Evolutionary conservation across 1,140 invertebrate genomes (phyloP).

Genomic region (Diorhabda sublineata): DNA sequence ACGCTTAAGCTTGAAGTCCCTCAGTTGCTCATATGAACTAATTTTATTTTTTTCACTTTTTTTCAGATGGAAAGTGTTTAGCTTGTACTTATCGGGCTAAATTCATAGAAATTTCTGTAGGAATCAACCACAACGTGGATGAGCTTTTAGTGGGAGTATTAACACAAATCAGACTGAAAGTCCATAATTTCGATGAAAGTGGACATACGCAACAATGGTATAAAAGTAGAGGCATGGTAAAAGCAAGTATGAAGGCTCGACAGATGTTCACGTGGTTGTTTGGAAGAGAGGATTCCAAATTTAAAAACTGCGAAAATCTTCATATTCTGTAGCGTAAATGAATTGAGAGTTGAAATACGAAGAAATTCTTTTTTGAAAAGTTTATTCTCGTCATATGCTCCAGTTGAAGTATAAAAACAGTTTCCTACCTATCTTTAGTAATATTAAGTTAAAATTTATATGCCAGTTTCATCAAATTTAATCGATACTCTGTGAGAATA

Average conservation of each 20-base stretch:
- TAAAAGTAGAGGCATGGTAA: constrained; percentile 73
- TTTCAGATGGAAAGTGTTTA: constrained; percentile 78
- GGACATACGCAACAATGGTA: constrained; percentile 68
- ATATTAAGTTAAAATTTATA: neutral
- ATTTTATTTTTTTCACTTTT: neutral
- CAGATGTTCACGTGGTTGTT: constrained; percentile 88
- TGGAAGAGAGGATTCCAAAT: constrained; percentile 84
- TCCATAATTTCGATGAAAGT: constrained; percentile 58
- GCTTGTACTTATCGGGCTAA: constrained; percentile 81
- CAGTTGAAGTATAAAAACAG: neutral
- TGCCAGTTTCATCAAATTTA: neutral
- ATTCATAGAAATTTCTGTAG: constrained; percentile 85
- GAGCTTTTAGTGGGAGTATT: constrained; percentile 77
- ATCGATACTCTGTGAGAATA: too few relatives aligned
- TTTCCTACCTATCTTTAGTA: neutral
- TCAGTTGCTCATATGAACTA: too few relatives aligned
- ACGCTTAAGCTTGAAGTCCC: neutral
- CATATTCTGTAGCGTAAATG: constrained; percentile 64
- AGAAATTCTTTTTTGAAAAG: neutral
- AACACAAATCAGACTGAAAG: constrained; percentile 76
- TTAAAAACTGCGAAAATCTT: constrained; percentile 86
- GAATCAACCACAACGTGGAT: constrained; percentile 87
- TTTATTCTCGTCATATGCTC: neutral
- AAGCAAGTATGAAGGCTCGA: constrained; percentile 81
- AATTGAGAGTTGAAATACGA: neutral